These are phyloP conservation scores for Scaptomyza cyrtandrae DNA, from an alignment of 2,888 invertebrate genomes.

Conservation along the genomic window DNA sequence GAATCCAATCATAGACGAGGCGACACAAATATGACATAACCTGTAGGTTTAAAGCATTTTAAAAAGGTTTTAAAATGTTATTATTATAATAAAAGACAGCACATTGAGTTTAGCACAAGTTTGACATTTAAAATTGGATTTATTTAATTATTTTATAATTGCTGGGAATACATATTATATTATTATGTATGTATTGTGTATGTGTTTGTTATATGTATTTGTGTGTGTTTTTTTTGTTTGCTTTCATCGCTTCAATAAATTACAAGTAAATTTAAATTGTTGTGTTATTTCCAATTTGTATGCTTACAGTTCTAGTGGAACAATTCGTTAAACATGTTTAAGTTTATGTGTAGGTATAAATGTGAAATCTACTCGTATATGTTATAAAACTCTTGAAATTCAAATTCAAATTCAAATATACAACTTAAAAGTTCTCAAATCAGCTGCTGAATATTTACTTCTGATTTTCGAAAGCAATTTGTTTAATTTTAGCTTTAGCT, in stretches of 20 bases:
- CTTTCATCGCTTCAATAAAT: conserved; percentile 73
- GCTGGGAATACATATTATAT: conserved; percentile 75
- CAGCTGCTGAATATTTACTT: conserved; percentile 5
- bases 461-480: neutral
- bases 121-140: conserved; percentile 82
- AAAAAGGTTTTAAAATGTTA: neutral
- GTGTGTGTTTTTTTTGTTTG: conserved; percentile 40
- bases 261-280: conserved; percentile 70
- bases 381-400: conserved; percentile 23
- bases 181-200: conserved; percentile 44
- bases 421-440: conserved; percentile 13
- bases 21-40: no score
- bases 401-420: conserved; percentile 11
- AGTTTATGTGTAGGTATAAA: conserved; percentile 41
- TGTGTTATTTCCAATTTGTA: conserved; percentile 43
- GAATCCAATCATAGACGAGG: no score
- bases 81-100: neutral
- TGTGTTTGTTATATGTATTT: conserved; percentile 42
- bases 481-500: conserved; percentile 7
- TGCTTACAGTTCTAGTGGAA: conserved; percentile 73
- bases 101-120: conserved; percentile 38
- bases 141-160: conserved; percentile 81
- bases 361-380: conserved; percentile 36
- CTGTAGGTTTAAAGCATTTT: neutral
- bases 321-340: conserved; percentile 67